A percentile compares a stretch with the other conserved stretches of the same genome.
Evolutionary conservation across 1,140 invertebrate species (phyloP).

Genomic region (Macrobrachium rosenbergii): DNA sequence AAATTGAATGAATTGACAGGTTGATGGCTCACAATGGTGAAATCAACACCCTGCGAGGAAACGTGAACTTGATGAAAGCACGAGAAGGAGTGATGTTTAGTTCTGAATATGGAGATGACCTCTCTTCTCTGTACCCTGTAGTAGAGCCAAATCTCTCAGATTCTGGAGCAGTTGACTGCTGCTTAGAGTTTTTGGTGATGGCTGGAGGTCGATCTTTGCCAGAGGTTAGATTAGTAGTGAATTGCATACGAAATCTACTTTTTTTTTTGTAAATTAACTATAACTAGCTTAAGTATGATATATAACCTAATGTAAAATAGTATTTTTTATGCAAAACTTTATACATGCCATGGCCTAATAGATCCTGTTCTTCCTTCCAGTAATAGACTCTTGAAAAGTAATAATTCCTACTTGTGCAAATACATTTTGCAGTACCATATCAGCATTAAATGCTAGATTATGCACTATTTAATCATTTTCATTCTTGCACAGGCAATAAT

Average conservation of each 20-base stretch:
- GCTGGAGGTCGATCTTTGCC: constrained; percentile 91
- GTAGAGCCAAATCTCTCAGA: constrained; percentile 98
- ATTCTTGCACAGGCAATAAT: constrained; percentile 83
- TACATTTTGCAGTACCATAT: neutral
- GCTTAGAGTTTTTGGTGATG: constrained; percentile 95
- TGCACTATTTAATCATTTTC: constrained; percentile 24
- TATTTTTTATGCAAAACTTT: too few species aligned
- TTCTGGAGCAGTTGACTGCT: constrained; percentile 97
- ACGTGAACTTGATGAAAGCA: constrained; percentile 98
- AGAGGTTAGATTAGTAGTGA: constrained; percentile 76
- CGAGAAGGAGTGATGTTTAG: constrained; percentile 98
- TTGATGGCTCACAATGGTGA: constrained; percentile 98
- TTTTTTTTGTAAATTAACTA: neutral
- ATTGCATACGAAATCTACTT: neutral
- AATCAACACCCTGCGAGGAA: constrained; percentile 98
- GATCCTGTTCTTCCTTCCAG: too few species aligned
- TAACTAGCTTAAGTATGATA: neutral
- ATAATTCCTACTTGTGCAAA: too few species aligned
- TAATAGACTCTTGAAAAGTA: too few species aligned
- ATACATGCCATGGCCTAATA: too few species aligned
- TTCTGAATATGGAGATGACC: constrained; percentile 81
- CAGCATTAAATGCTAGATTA: neutral
- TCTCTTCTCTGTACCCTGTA: constrained; percentile 94
- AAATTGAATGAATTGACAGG: constrained; percentile 72
- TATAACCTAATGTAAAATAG: too few species aligned